Conservation (phyloP, 2,888 invertebrate genomes). For the Desoria tigrina region DNA sequence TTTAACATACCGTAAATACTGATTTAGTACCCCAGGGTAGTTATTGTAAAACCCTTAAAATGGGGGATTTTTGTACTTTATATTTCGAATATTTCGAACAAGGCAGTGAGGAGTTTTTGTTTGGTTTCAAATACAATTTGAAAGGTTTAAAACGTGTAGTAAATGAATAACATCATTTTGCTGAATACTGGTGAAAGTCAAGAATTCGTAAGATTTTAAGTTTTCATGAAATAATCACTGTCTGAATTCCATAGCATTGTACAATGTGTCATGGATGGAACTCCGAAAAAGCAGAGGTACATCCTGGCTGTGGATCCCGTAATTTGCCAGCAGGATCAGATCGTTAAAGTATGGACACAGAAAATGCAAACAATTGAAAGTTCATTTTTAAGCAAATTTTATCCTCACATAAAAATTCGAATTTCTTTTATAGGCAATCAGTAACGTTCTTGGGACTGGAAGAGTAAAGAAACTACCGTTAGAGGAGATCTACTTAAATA, state of each 20-base stretch:
- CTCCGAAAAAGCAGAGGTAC: constrained; percentile 64
- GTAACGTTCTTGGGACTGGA: constrained; percentile 62
- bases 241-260: constrained; percentile 41
- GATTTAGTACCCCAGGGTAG: too few species aligned
- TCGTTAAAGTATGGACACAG: constrained; percentile 61
- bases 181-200: too few species aligned
- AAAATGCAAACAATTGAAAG: not conserved
- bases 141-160: too few species aligned
- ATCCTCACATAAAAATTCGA: not conserved
- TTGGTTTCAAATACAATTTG: too few species aligned
- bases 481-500: constrained; percentile 59
- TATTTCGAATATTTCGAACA: too few species aligned
- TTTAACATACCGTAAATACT: too few species aligned
- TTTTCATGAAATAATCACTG: too few species aligned
- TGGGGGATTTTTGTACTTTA: too few species aligned
- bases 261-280: constrained; percentile 56
- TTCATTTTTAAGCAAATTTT: constrained; percentile 8
- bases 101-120: too few species aligned
- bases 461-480: constrained; percentile 62
- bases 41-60: too few species aligned
- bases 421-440: constrained; percentile 56
- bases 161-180: too few species aligned
- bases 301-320: constrained; percentile 68
- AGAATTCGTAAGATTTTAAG: too few species aligned
- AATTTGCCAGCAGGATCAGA: constrained; percentile 61